phyloP scores from a whole-genome alignment of 2,113 vertebrate species.

The Isurus oxyrinchus region DNA sequence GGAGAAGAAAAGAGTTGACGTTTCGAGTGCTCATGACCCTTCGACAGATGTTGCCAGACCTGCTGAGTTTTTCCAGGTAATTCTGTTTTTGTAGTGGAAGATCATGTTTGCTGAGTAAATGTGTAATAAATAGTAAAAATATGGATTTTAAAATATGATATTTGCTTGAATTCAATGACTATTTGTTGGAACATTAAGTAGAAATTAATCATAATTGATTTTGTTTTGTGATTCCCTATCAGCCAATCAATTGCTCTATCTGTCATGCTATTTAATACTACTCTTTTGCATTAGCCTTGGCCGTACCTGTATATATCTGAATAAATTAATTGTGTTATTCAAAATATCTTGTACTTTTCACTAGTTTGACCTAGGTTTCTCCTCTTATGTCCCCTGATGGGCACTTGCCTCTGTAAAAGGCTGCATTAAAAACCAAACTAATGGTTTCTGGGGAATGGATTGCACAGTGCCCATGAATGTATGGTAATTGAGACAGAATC shows the following conservation, averaged over 20 bases:
- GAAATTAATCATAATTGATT: not conserved
- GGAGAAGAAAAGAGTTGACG: too few relatives aligned
- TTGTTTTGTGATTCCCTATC: not conserved
- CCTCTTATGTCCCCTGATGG: not conserved
- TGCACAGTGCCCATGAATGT: not conserved
- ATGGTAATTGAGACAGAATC: not conserved
- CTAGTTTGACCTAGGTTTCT: not conserved
- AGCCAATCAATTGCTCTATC: not conserved
- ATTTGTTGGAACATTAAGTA: not conserved
- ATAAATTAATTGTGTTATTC: not conserved
- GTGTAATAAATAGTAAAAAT: not conserved
- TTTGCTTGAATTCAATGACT: not conserved
- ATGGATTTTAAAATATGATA: not conserved
- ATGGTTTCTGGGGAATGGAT: not conserved
- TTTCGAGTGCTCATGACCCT: too few relatives aligned
- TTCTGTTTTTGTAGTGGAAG: too few relatives aligned
- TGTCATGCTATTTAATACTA: not conserved
- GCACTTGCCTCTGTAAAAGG: not conserved
- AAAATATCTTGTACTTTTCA: not conserved
- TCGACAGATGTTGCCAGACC: too few relatives aligned
- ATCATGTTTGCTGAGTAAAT: not conserved
- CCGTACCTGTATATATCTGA: not conserved
- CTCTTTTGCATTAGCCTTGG: too few relatives aligned
- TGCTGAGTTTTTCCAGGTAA: too few relatives aligned
- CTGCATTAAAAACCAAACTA: not conserved